Conservation (phyloP, 2,888 invertebrate genomes). For the Pantelozetes paolii region DNA sequence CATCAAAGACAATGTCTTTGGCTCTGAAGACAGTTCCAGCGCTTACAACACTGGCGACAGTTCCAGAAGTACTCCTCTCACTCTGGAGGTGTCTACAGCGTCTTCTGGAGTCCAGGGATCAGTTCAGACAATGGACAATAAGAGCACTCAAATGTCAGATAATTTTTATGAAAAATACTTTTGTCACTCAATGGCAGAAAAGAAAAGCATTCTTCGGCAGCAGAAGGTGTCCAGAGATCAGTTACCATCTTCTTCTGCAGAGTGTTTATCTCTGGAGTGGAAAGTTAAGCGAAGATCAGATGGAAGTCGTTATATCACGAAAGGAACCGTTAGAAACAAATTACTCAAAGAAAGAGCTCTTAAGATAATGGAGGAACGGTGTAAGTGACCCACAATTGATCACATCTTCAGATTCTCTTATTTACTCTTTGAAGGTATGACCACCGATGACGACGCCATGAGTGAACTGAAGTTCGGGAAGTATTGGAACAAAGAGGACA, state of each 20-base stretch:
- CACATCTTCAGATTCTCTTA: too few relatives aligned
- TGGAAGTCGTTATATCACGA: conserved; percentile 70
- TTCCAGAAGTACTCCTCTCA: conserved; percentile 64
- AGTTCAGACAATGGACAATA: background rate
- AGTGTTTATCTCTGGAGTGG: too few relatives aligned
- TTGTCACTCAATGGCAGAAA: too few relatives aligned
- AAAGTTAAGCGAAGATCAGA: conserved; percentile 72
- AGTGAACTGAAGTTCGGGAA: conserved; percentile 70
- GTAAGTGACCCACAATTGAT: too few relatives aligned
- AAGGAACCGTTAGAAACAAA: conserved; percentile 65
- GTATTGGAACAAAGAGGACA: conserved; percentile 71
- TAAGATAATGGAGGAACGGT: conserved; percentile 63
- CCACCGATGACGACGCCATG: conserved; percentile 72
- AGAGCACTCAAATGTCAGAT: conserved; percentile 14
- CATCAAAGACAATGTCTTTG: too few relatives aligned
- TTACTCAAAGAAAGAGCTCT: conserved; percentile 65
- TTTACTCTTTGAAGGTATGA: too few relatives aligned
- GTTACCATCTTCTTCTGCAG: too few relatives aligned
- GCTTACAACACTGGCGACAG: conserved; percentile 72
- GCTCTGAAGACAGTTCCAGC: conserved; percentile 63
- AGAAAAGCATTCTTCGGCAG: too few relatives aligned
- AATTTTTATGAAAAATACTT: too few relatives aligned
- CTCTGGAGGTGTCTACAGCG: conserved; percentile 58
- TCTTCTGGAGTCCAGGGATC: conserved; percentile 47
- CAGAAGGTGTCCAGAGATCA: too few relatives aligned